These are phyloP conservation scores for Drosophila parabipectinata DNA, from an alignment of 1,140 invertebrate species.

Conservation along the genomic window DNA sequence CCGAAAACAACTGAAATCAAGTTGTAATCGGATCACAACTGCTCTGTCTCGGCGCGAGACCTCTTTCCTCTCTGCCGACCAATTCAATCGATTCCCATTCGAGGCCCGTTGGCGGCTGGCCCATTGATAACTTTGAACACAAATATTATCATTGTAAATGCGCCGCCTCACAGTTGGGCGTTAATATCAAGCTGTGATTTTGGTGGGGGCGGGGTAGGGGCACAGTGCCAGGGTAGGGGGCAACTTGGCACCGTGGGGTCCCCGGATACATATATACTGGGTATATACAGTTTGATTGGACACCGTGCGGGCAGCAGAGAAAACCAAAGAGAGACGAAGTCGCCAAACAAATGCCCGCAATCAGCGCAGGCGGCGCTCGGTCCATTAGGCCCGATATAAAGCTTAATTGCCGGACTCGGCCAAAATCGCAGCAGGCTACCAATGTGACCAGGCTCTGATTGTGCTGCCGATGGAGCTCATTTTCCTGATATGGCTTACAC, in stretches of 20 bases:
- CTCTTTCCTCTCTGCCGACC: background rate
- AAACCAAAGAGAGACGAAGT: conserved; percentile 15
- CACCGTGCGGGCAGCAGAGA: conserved; percentile 15
- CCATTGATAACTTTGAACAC: conserved; percentile 80
- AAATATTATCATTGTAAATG: conserved; percentile 83
- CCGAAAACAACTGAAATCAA: conserved; percentile 40
- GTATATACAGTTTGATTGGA: conserved; percentile 52
- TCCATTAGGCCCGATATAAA: conserved; percentile 84
- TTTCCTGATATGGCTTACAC: conserved; percentile 27
- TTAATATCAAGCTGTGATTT: conserved; percentile 76
- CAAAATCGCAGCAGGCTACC: conserved; percentile 70
- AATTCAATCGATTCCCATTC: conserved; percentile 35
- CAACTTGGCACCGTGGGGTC: conserved; percentile 9
- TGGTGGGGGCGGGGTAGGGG: conserved; percentile 10
- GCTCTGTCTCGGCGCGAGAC: conserved; percentile 6
- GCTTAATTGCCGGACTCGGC: conserved; percentile 82
- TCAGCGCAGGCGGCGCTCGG: conserved; percentile 83
- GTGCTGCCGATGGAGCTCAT: conserved; percentile 45
- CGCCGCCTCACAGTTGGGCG: conserved; percentile 82
- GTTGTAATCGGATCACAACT: conserved; percentile 34
- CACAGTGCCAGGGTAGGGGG: background rate
- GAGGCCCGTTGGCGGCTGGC: conserved; percentile 40
- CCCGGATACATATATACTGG: conserved; percentile 10
- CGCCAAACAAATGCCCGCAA: conserved; percentile 81
- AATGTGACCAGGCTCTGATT: conserved; percentile 71